Base-by-base conservation (phyloP, 2,797 vertebrate species). In the Halcyon smyrnensis region DNA sequence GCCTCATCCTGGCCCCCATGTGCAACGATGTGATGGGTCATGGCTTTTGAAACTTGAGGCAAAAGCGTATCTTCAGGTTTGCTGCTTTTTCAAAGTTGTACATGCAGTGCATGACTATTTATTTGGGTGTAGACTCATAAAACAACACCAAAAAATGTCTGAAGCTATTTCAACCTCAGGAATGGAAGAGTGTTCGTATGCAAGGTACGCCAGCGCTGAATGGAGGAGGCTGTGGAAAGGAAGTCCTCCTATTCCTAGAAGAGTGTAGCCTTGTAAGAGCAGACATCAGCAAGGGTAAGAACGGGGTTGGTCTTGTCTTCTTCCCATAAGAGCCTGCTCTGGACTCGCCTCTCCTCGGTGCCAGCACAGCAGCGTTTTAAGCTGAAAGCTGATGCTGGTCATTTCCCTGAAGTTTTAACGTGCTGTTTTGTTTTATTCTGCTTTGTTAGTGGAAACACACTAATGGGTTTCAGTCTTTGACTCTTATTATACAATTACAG, bases 401-500 rank as follows among this genome's bases (percentile, higher is more conserved):
- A 45, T 85, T 83, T 79, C 75, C 77, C 74, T 82, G 34, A 86
- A 90, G 77, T 86, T 90, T 87, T 80, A 77, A 80, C 76, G 83
- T 90, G 74, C 90, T 71, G 27, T 68, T 90, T 70, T 79, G 50
- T 90, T 92, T 88, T 84, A 76, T 84, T 95, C 77, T 93, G 80
- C 87, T 84, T 93, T 84, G 88, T 94, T 91, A 89, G 76, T 96
- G 94, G 94, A 87, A 95, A 79, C 51, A 36, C 50, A 74, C 84
- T 95, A 87, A 96, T 90, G 86, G 34, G 24, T 95, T 94, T 95
- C 78, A 85, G 95, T 77, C 84, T 91, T 56, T 87, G 51, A n/a
- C 83, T 95, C 60, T 87, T 86, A 87, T 62, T 95, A 68, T 95
- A 64, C 84, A 95, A 78, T 95, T 93, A 76, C 60, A 85, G 83